Base-by-base conservation (phyloP, 2,888 invertebrate genomes). In the Conus canariensis region DNA sequence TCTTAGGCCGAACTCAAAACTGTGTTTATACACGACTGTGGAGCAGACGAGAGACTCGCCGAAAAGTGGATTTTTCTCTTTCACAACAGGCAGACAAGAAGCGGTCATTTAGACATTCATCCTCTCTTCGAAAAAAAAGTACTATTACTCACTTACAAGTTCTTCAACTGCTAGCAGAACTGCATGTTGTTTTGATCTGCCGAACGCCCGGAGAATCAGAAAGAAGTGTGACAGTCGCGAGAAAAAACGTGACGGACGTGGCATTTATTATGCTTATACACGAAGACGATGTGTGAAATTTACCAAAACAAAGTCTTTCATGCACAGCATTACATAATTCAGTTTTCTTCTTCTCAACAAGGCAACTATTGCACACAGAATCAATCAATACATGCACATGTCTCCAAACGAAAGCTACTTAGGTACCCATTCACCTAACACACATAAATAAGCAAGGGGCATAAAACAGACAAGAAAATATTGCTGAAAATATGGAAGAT, bases 231-330 rank as follows among this genome's bases (percentile, higher is more conserved):
- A 85, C 10, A 25, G 59, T 25, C 25, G 59, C 85, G 85, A 85
- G 85, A 85, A 85, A 85, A 25, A 60, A 60, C 85, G 85, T 59
- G 85, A 85, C 56, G 58, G 22, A 85, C 85, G 85, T 85, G 85
- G 85, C 85, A 85, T 30, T 45, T 22, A 19, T 58, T 83, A 14
- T 83, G 56, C 19, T 25, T 83, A 83, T 56, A 22, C 22, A 22
- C 4, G 30, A 9, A 80, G 77, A 14, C 77, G 83, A 58, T 83
- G 56, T 58, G 83, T 59, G 58, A 19, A 64, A 64, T 64, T 14
- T 16, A 16, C 64, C 64, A 6, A 16, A 10, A 3, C 4, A n/a
- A 56, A 58, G 12, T 22, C 58, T 83, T 56, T 83, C 12, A 14
- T 56, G 83, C 83, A 83, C 25, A 30, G 45, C 30, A 45, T 12